Evolutionary conservation across 2,888 invertebrate genomes (phyloP).

Genomic region (Zygothrica quintamaculata): DNA sequence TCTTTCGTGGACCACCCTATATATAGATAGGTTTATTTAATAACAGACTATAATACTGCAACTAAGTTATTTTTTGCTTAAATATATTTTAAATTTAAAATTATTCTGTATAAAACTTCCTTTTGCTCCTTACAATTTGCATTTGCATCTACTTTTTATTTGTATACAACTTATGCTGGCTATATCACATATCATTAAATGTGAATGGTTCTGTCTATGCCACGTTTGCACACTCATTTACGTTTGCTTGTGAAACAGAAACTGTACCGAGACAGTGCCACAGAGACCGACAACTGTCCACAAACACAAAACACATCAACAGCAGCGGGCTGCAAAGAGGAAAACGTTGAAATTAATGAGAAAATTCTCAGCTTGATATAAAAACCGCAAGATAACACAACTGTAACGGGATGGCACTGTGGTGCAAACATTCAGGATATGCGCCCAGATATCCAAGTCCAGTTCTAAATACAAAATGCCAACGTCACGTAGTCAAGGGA

Average conservation of each 20-base stretch:
- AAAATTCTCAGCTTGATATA: constrained; percentile 75
- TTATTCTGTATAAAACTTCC: not conserved
- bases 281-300: constrained; percentile 73
- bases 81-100: too few species aligned
- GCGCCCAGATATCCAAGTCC: constrained; percentile 55
- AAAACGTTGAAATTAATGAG: constrained; percentile 79
- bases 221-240: constrained; percentile 34
- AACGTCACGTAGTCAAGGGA: constrained; percentile 45
- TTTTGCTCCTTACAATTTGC: not conserved
- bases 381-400: constrained; percentile 73
- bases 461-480: constrained; percentile 65
- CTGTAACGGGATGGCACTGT: constrained; percentile 24
- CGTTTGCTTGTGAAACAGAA: constrained; percentile 26
- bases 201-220: constrained; percentile 37
- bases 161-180: constrained; percentile 15
- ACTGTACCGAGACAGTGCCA: constrained; percentile 29
- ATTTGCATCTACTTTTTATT: constrained; percentile 20
- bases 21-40: too few species aligned
- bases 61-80: too few species aligned
- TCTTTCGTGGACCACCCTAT: too few species aligned
- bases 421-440: constrained; percentile 42
- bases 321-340: constrained; percentile 40
- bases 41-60: too few species aligned
- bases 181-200: constrained; percentile 44
- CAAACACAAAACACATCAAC: constrained; percentile 77